Conservation (phyloP, 1,140 invertebrate species). For the Drosophila sproati region DNA sequence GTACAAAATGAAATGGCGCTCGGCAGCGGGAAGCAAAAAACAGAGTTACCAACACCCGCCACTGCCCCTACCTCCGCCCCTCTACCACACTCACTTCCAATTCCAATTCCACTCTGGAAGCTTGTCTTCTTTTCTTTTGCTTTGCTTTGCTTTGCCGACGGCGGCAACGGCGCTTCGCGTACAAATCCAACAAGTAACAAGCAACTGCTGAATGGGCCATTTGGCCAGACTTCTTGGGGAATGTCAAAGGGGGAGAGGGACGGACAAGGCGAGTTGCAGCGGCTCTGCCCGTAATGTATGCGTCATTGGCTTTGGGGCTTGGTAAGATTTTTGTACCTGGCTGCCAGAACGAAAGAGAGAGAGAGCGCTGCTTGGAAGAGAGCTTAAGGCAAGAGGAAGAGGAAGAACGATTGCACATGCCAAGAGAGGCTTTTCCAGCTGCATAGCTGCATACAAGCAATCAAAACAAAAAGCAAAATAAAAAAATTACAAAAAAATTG, state of each 20-base stretch:
- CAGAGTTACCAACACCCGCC: slow-evolving; percentile 6
- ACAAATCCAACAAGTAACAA: slow-evolving; percentile 54
- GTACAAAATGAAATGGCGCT: slow-evolving; percentile 62
- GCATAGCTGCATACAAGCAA: slow-evolving; percentile 21
- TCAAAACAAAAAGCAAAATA: slow-evolving; percentile 48
- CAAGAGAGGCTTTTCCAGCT: slow-evolving; percentile 37
- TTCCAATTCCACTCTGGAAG: slow-evolving; percentile 7
- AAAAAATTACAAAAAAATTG: slow-evolving; percentile 10
- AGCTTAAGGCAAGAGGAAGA: not conserved
- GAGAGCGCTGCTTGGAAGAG: not conserved
- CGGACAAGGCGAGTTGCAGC: not conserved
- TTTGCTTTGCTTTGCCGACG: slow-evolving; percentile 61
- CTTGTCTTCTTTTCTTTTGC: slow-evolving; percentile 34
- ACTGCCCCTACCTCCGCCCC: not conserved
- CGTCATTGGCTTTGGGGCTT: slow-evolving; percentile 52
- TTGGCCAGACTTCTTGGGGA: slow-evolving; percentile 33
- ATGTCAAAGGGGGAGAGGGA: slow-evolving; percentile 4
- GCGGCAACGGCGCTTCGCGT: slow-evolving; percentile 79
- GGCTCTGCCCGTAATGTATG: slow-evolving; percentile 38
- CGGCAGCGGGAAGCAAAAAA: slow-evolving; percentile 14
- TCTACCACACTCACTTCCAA: not conserved
- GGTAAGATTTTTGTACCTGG: slow-evolving; percentile 29
- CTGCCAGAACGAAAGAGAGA: slow-evolving; percentile 13
- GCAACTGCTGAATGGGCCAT: slow-evolving; percentile 67
- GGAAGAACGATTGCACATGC: not conserved